Evolutionary conservation across 2,113 vertebrate genomes (phyloP), one percentile per base, ranked within the genome.

Genomic region (Labrus mixtus): DNA sequence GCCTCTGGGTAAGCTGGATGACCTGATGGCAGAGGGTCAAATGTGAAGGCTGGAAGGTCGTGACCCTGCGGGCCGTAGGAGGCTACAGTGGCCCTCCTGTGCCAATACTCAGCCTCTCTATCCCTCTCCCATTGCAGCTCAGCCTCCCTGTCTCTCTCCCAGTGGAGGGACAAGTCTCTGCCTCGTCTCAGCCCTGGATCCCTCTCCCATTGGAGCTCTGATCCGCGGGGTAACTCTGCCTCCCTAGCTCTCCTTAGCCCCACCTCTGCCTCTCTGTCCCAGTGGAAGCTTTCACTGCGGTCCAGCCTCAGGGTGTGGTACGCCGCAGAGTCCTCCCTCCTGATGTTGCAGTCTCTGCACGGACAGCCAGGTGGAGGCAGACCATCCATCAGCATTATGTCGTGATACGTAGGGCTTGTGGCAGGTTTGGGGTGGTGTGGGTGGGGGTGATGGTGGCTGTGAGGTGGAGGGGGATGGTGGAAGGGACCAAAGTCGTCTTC

Each of bases 361-460:
- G 91, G 93, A 74, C 96, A 97, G 62, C 92, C 84, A 0, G 95
- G 73, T 25, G 94, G 76, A 0, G 91, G 85, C 20, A 92, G 55
- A 48, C 93, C 91, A 29, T 95, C 96, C 81, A 96, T 84, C 67
- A 96, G 91, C 82, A 96, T 87, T 36, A 96, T 85, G 20, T 96
- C 95, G 33, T 96, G 92, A 75, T 95, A 96, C 66, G 93, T 88
- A 0, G 92, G 89, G 78, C 84, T 91, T 64, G 85, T 81, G 43
- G 91, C 46, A 39, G 91, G 73, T 74, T 94, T 94, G 0, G 90
- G 73, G 46, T 92, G 76, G 37, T 94, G 92, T 6, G 83, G 65
- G 72, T 91, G 90, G n/a, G 79, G 57, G 46, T 92, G 91, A 59
- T 91, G 90, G 78, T 89, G 88, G 71, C 50, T 58, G 58, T 89